Base-by-base conservation (phyloP, 2,797 vertebrate species). In the Scyliorhinus canicula region DNA sequence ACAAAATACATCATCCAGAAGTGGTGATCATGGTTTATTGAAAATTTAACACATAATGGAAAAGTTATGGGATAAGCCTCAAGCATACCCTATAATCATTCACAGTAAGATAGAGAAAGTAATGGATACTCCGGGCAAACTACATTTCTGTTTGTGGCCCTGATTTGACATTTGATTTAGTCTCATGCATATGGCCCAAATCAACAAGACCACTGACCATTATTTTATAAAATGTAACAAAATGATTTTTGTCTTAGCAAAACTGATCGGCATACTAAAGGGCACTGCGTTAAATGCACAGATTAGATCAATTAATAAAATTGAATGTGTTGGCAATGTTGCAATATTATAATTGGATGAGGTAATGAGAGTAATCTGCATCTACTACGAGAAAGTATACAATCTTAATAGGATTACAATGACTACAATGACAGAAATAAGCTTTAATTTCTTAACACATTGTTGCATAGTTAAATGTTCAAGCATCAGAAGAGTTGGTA, bases 31-130 rank as follows among this genome's bases (percentile, higher is more conserved):
- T 94, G 44, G 44, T 71, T 94, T 52, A 55, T 52, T 74, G 67
- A 94, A 94, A 71, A 94, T n/a, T 35, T 94, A 94, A 35, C 31
- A 8, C 44, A 93, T 26, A 93, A 74, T 52, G 47, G 91, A 93
- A 47, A 69, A 69, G 26, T 94, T 47, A 71, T 52, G 50, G 44
- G 44, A 35, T 94, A 69, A 50, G 93, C 67, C 47, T 71, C 63
- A 94, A 94, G 67, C 26, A 52, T 35, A 94, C 67, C 44, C 50
- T 50, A 93, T 93, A 47, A 93, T 69, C 24, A 93, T 94, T 50
- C 31, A 28, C 93, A 94, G 65, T 94, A 74, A 52, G 31, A 71
- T 52, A 52, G 28, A 94, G 44, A 24, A 93, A n/a, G 31, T 94
- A 94, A 94, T 74, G 31, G 31, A 74, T 94, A 47, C 67, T 74